Percentiles rank a stretch among this genome's conserved stretches.
phyloP scores from a whole-genome alignment of 2,888 invertebrate species.

The Spilarctia lutea region DNA sequence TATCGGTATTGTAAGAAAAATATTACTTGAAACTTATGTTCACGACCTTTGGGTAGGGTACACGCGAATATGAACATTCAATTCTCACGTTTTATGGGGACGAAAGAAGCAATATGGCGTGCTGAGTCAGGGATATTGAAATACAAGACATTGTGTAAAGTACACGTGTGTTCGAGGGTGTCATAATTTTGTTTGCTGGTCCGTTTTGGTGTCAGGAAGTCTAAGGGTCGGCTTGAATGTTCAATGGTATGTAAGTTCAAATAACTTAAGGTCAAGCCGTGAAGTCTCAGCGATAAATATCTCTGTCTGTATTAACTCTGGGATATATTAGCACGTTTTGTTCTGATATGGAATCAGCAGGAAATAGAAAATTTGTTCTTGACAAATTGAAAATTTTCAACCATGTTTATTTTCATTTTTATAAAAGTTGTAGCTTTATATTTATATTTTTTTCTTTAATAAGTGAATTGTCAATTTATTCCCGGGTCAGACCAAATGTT shows the following conservation, averaged over 20 bases:
- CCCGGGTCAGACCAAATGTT: too few species aligned
- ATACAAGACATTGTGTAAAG: slow-evolving; percentile 63
- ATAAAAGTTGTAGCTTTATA: too few species aligned
- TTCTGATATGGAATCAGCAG: background rate
- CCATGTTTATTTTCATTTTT: background rate
- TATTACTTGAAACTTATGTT: slow-evolving; percentile 64
- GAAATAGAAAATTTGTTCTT: background rate
- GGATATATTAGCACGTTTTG: background rate
- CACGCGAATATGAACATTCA: slow-evolving; percentile 70
- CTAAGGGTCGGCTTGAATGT: slow-evolving; percentile 42
- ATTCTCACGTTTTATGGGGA: slow-evolving; percentile 61
- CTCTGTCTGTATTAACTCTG: background rate
- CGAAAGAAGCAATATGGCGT: slow-evolving; percentile 63
- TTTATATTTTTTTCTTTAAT: too few species aligned
- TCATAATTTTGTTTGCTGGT: slow-evolving; percentile 55
- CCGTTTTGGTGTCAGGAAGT: slow-evolving; percentile 53
- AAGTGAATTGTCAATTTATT: too few species aligned
- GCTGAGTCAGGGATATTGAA: slow-evolving; percentile 67
- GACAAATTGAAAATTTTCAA: background rate
- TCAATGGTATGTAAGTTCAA: slow-evolving; percentile 46
- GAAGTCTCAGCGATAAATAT: slow-evolving; percentile 20
- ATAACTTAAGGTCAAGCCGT: slow-evolving; percentile 41
- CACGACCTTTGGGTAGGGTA: slow-evolving; percentile 53
- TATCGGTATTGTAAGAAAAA: slow-evolving; percentile 79
- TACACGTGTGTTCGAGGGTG: slow-evolving; percentile 66